Evolutionary conservation across 2,113 vertebrate genomes (phyloP), one percentile per base, ranked within the genome.

Genomic region (Ailuropoda melanoleuca): DNA sequence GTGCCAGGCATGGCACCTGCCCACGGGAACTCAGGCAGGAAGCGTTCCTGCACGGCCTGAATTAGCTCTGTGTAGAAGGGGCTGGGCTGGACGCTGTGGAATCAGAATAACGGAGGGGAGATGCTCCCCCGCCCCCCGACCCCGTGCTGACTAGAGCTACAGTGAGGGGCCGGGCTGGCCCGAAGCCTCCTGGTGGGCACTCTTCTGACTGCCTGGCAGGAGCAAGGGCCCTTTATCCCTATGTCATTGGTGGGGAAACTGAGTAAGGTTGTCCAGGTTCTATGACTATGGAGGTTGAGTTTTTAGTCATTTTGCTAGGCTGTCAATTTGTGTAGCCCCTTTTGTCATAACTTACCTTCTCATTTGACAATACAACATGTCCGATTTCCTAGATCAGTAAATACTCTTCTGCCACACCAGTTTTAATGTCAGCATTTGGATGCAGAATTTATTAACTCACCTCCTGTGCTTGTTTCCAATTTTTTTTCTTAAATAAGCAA

Each of bases 111-210:
- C 56, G 0, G 0, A 75, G 48, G 48, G 14, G 53, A 19, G 1
- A 1, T 34, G 17, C 39, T 4, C n/a, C 34, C 15, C 50, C 0
- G 29, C 0, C 31, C 3, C 34, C 29, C 29, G 12, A 55, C 14
- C 48, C 4, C 64, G 60, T 39, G 46, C 53, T 92, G 60, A 55
- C 15, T 12, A 3, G 37, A 94, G 29, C 64, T 53, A 11, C 8
- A 19, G 74, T 58, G n/a, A 56, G 24, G 37, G 9, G 2, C 11
- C 53, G 56, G 19, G 50, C 23, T 23, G 37, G 31, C 75, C 39
- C 23, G 50, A 66, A 56, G 70, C 17, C 70, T 80, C 31, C 53
- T 19, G 9, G 14, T 10, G 4, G 29, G 14, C 46, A 18, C 4
- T 39, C 23, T 29, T 58, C 66, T 26, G 66, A 83, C 19, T 56